phyloP scores from a whole-genome alignment of 2,797 vertebrate genomes.

The Parauchenoglanis punctatus region DNA sequence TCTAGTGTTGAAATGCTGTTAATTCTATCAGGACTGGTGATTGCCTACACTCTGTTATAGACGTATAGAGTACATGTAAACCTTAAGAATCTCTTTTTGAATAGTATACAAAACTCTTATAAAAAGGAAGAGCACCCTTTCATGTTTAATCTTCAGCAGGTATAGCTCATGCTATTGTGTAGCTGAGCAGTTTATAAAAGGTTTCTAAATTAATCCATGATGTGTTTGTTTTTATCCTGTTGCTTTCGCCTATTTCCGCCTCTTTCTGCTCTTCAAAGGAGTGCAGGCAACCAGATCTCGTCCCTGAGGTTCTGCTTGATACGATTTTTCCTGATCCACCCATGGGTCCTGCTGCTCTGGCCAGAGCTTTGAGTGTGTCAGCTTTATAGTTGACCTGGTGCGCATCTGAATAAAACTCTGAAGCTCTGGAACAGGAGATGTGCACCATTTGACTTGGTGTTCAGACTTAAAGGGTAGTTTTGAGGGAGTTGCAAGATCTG shows the following conservation, averaged over 20 bases:
- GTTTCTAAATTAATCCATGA: constrained; percentile 41
- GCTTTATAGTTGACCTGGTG: constrained; percentile 46
- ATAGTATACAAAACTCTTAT: background rate
- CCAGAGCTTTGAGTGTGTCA: constrained; percentile 38
- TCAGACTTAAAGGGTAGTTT: background rate
- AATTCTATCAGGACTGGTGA: background rate
- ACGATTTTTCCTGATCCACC: constrained; percentile 57
- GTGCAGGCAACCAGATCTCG: constrained; percentile 53
- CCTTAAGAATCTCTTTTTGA: background rate
- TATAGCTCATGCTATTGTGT: background rate
- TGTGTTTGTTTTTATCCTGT: constrained; percentile 45
- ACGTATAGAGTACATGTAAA: background rate
- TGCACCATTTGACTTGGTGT: constrained; percentile 16
- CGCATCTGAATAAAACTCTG: constrained; percentile 59
- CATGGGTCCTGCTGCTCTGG: constrained; percentile 42
- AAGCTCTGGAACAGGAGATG: constrained; percentile 3
- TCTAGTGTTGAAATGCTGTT: background rate
- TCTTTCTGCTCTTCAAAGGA: constrained; percentile 53
- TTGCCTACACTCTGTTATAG: background rate
- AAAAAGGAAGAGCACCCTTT: background rate
- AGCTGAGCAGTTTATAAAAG: background rate
- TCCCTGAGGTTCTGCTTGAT: constrained; percentile 55
- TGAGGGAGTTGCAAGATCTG: constrained; percentile 1
- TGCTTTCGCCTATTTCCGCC: constrained; percentile 41
- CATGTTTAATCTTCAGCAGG: background rate